Evolutionary conservation across 2,888 invertebrate species (phyloP), one percentile per base, ranked within the genome.

Genomic region (Polyommatus iphigenia): DNA sequence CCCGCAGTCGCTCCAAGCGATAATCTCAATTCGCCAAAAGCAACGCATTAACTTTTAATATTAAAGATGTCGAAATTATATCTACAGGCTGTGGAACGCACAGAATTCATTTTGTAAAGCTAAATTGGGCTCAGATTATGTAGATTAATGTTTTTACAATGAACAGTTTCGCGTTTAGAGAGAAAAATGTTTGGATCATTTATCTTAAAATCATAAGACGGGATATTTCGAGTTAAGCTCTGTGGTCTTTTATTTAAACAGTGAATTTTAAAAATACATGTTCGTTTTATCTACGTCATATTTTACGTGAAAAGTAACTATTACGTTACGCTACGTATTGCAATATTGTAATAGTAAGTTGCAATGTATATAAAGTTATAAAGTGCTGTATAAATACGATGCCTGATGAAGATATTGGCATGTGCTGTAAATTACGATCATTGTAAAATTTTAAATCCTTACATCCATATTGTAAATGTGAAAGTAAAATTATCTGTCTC

Each of bases 101-200:
- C 41, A 20, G 10, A 75, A 75, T 75, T 29, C 54, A 75, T 75
- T 75, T 75, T 13, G 46, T 54, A 29, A 20, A 24, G 29, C 41
- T 46, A 46, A 54, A 50, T 75, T 75, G 75, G 24, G 54, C n/a
- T 36, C 41, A 54, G 75, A 75, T 75, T 75, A 75, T 75, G 75
- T n/a, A 75, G 75, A 75, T 75, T 54, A 54, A 75, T 75, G 50
- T 75, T 75, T 54, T 75, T 75, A 50, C 75, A 75, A 75, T 54
- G 29, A 29, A 75, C 18, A 29, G 67, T 15, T 29, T 29, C 29
- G 29, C 29, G 50, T 50, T 50, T 50, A 13, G 15, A 29, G 29
- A 5, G 29, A 29, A 67, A 67, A 29, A 67, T 15, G 29, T 29
- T 67, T 62, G 4, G 15, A 67, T 67, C 10, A 67, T 67, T 67